A percentile compares a stretch with the other conserved stretches of the same genome.
Conservation (phyloP, 2,888 invertebrate genomes). For the Acleris literana region DNA sequence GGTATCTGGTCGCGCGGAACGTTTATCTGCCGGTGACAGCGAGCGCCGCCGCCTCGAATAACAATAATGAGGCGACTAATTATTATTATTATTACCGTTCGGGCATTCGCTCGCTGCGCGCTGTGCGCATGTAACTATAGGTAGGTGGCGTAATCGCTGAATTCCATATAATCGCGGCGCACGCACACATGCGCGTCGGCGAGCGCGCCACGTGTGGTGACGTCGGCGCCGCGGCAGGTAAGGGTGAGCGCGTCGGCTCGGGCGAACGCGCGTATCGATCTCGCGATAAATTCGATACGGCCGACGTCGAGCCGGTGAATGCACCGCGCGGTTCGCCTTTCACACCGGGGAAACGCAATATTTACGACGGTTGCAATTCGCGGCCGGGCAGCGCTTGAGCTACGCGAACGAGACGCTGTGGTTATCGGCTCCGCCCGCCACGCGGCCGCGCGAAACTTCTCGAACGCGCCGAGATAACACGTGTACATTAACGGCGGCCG, state of each 20-base stretch:
- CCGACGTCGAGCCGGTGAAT: conserved; percentile 65
- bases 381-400: conserved; percentile 45
- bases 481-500: conserved; percentile 65
- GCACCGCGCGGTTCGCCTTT: conserved; percentile 73
- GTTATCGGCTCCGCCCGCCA: conserved; percentile 55
- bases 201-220: conserved; percentile 71
- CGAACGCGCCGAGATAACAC: conserved; percentile 70
- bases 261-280: conserved; percentile 68
- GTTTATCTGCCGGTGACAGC: conserved; percentile 68
- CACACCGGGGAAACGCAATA: conserved; percentile 69
- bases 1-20: conserved; percentile 55
- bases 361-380: conserved; percentile 60
- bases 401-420: conserved; percentile 41
- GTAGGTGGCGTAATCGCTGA: conserved; percentile 75
- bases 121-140: conserved; percentile 41
- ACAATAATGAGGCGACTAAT: conserved; percentile 71
- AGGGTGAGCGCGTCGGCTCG: conserved; percentile 55
- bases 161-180: conserved; percentile 67
- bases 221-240: conserved; percentile 63
- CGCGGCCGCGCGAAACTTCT: conserved; percentile 71
- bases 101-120: conserved; percentile 49
- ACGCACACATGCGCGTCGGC: conserved; percentile 53
- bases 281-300: conserved; percentile 76
- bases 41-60: conserved; percentile 55
- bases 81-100: conserved; percentile 74